Evolutionary conservation across 1,140 invertebrate species (phyloP).

Genomic region (Popillia japonica): DNA sequence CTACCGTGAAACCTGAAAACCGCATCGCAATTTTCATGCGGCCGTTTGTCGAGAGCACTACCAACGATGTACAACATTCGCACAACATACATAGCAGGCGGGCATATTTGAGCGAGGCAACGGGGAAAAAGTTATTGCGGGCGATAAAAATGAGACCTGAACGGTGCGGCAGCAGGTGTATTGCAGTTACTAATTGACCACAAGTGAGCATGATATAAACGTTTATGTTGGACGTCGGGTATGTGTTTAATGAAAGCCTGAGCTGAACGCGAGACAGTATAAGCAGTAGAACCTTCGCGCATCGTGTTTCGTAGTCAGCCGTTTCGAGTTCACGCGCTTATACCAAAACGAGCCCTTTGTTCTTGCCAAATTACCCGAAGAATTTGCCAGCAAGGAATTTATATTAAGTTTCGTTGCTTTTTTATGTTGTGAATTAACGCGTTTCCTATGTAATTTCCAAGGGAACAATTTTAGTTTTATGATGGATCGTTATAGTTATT

Average conservation of each 20-base stretch:
- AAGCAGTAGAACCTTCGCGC: background rate
- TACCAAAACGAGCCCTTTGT: conserved; percentile 8
- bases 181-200: background rate
- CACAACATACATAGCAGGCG: too few relatives aligned
- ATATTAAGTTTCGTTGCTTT: background rate
- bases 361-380: conserved; percentile 30
- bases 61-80: background rate
- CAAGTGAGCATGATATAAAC: conserved; percentile 17
- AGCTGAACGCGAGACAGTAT: background rate
- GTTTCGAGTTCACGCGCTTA: background rate
- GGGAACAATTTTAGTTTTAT: background rate
- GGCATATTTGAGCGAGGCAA: background rate
- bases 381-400: conserved; percentile 28
- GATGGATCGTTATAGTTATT: background rate
- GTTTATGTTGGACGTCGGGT: conserved; percentile 25
- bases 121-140: background rate
- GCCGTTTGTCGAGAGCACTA: background rate
- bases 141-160: background rate
- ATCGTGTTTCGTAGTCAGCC: background rate
- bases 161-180: background rate
- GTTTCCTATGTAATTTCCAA: background rate
- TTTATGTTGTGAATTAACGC: conserved; percentile 11
- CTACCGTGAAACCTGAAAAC: background rate
- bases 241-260: conserved; percentile 22
- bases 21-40: conserved; percentile 2